A percentile compares a stretch with the other conserved stretches of the same genome.
Conservation (phyloP, 2,797 vertebrate species). For the Acanthurus lineatus region DNA sequence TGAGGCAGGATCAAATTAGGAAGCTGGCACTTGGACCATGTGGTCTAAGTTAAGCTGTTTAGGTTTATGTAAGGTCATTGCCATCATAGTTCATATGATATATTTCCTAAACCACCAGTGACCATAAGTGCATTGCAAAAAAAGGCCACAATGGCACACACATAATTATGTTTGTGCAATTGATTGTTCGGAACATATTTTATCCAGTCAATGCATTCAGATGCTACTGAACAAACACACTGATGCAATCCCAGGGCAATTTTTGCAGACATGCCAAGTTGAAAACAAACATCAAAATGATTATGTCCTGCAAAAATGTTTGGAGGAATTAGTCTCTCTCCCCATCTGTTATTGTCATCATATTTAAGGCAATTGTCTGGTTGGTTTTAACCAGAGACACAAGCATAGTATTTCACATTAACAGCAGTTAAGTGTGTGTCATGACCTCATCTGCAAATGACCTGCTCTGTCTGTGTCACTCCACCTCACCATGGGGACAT, state of each 20-base stretch:
- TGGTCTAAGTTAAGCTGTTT: slow-evolving; percentile 41
- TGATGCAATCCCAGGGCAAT: slow-evolving; percentile 80
- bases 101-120: neutral
- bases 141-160: slow-evolving; percentile 11
- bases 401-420: slow-evolving; percentile 39
- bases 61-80: slow-evolving; percentile 22
- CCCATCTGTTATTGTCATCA: slow-evolving; percentile 12
- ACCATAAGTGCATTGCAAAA: neutral
- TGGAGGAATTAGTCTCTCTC: slow-evolving; percentile 7
- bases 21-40: slow-evolving; percentile 13
- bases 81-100: slow-evolving; percentile 1
- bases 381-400: slow-evolving; percentile 17
- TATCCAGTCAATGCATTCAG: slow-evolving; percentile 39
- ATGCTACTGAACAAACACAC: slow-evolving; percentile 60
- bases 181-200: slow-evolving; percentile 34
- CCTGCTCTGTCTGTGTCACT: slow-evolving; percentile 68
- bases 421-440: slow-evolving; percentile 50
- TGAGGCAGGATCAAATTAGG: slow-evolving; percentile 14
- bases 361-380: slow-evolving; percentile 26
- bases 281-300: slow-evolving; percentile 60
- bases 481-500: slow-evolving; percentile 54
- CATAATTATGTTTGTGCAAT: slow-evolving; percentile 14
- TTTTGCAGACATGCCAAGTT: slow-evolving; percentile 44
- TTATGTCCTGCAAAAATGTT: slow-evolving; percentile 27
- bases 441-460: slow-evolving; percentile 72